A percentile compares a stretch with the other conserved stretches of the same genome.
These are phyloP conservation scores for Montipora cactus DNA, from an alignment of 64 coral and sea anemone genomes.

Conservation along the genomic window DNA sequence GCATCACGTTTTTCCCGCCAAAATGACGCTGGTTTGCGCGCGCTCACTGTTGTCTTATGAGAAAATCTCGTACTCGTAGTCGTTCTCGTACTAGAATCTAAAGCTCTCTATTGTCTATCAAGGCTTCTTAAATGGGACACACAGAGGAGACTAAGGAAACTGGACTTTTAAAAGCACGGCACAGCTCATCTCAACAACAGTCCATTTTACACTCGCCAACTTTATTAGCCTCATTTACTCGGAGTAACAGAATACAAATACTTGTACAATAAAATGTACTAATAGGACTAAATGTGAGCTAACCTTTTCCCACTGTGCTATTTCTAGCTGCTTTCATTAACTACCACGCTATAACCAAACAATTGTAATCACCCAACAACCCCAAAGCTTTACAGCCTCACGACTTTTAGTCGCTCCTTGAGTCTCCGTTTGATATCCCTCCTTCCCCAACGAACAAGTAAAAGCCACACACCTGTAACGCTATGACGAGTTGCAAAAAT, in stretches of 20 bases:
- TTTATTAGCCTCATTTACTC: constrained; percentile 41
- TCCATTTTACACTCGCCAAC: constrained; percentile 8
- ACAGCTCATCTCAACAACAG: too few species aligned
- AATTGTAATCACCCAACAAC: not conserved
- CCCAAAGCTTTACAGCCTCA: not conserved
- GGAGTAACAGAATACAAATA: constrained; percentile 48
- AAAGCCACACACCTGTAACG: constrained; percentile 1
- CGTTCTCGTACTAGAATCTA: too few species aligned
- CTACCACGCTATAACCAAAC: not conserved
- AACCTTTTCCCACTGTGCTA: constrained; percentile 7
- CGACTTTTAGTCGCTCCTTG: not conserved
- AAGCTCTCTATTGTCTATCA: too few species aligned
- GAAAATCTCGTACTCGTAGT: too few species aligned
- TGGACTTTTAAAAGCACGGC: too few species aligned
- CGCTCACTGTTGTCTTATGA: too few species aligned
- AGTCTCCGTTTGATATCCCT: too few species aligned
- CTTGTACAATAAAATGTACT: constrained; percentile 62
- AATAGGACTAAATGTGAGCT: constrained; percentile 23
- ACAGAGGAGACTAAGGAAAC: too few species aligned
- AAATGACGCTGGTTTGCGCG: too few species aligned
- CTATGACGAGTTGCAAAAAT: constrained; percentile 5
- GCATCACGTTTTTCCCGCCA: too few species aligned
- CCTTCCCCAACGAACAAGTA: not conserved
- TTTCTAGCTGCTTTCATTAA: not conserved
- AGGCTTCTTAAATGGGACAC: too few species aligned